phyloP scores from a whole-genome alignment of 2,797 vertebrate species.

The Meda fulgida region DNA sequence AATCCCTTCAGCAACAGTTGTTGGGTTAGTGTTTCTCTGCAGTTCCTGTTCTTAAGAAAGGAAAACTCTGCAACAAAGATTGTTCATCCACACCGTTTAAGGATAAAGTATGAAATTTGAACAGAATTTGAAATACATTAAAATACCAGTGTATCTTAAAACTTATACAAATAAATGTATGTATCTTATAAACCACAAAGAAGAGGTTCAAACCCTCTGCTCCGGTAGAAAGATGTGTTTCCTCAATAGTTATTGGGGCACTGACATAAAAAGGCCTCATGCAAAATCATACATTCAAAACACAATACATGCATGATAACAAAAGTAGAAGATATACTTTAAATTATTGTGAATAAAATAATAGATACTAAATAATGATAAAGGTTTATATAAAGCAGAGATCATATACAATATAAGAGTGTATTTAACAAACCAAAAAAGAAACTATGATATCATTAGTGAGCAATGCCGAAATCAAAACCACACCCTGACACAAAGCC shows the following conservation, averaged over 20 bases:
- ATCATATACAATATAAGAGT: not conserved
- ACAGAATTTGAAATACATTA: too few relatives aligned
- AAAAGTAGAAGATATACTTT: not conserved
- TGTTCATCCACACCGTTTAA: not conserved
- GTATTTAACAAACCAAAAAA: not conserved
- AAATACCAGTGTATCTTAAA: not conserved
- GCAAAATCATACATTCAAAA: not conserved
- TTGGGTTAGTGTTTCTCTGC: not conserved
- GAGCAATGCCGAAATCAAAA: too few relatives aligned
- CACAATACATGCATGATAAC: too few relatives aligned
- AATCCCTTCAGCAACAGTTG: not conserved
- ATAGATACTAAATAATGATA: not conserved
- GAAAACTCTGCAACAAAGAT: not conserved
- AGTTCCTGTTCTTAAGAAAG: not conserved
- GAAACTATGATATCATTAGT: not conserved
- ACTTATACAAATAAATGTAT: not conserved
- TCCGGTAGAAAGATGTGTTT: not conserved
- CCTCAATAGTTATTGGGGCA: too few relatives aligned
- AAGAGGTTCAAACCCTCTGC: not conserved
- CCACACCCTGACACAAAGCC: not conserved
- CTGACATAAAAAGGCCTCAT: too few relatives aligned
- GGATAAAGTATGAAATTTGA: accelerated
- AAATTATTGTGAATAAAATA: not conserved
- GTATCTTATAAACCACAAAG: not conserved
- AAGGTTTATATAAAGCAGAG: not conserved